Conservation (phyloP, 1,140 invertebrate species). For the Drosophila erecta region DNA sequence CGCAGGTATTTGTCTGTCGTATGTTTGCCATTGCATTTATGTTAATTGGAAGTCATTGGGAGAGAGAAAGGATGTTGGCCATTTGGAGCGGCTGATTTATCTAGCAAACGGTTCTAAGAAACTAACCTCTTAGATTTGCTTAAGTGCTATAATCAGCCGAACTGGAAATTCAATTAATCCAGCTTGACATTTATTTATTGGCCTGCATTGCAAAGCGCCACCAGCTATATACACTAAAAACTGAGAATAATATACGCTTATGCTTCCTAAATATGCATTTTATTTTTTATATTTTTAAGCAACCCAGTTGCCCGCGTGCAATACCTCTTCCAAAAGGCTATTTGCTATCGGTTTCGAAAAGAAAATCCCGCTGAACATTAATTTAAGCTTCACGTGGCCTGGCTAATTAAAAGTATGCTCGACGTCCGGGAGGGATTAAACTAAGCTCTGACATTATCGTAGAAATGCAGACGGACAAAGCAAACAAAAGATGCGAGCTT, state of each 20-base stretch:
- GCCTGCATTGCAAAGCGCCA: neutral
- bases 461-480: conserved; percentile 26
- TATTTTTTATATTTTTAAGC: neutral
- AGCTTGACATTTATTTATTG: conserved; percentile 2
- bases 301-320: no score
- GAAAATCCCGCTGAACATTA: neutral
- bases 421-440: conserved; percentile 11
- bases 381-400: conserved; percentile 10
- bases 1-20: conserved; percentile 37
- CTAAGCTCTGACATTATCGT: conserved; percentile 25
- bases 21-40: conserved; percentile 66
- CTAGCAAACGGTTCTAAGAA: conserved; percentile 10
- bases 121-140: neutral
- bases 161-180: conserved; percentile 15
- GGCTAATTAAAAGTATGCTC: conserved; percentile 28
- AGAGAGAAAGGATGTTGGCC: conserved; percentile 26
- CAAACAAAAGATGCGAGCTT: conserved; percentile 31
- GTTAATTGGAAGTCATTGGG: conserved; percentile 52
- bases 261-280: no score
- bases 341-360: conserved; percentile 1
- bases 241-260: no score
- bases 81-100: conserved; percentile 2
- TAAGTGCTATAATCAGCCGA: conserved; percentile 14
- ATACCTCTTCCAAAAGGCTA: neutral
- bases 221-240: neutral